Conservation (phyloP, 2,113 vertebrate genomes). For the Tragelaphus buxtoni region DNA sequence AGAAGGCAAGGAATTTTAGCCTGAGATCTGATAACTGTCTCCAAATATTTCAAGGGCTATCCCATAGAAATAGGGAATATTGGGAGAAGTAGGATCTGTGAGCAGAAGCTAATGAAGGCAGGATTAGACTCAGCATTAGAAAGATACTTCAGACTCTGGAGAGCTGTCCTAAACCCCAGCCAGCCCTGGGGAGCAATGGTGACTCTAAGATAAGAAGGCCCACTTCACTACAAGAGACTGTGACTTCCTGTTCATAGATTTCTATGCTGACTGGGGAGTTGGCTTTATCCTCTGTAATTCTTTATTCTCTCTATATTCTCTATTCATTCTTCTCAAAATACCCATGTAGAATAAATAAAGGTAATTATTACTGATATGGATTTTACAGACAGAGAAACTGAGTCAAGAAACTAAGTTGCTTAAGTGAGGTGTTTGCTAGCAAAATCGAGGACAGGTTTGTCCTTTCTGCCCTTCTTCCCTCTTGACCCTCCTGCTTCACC, state of each 20-base stretch:
- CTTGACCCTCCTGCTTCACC: background rate
- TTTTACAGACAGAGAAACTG: background rate
- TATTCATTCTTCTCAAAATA: conserved; percentile 13
- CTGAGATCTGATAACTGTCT: background rate
- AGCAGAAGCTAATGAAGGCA: background rate
- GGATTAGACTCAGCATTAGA: background rate
- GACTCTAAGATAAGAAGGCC: background rate
- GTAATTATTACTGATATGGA: background rate
- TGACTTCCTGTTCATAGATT: background rate
- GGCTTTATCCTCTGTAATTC: background rate
- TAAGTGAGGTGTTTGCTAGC: background rate
- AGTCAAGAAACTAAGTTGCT: background rate
- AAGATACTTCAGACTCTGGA: background rate
- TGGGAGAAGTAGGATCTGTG: background rate
- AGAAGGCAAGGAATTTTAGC: background rate
- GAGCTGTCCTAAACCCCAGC: background rate
- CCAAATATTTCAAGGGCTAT: background rate
- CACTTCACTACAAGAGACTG: background rate
- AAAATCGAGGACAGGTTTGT: background rate
- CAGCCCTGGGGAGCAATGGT: background rate
- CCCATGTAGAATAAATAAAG: background rate
- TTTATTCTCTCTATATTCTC: background rate
- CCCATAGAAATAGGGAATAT: background rate
- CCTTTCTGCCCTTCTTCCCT: background rate
- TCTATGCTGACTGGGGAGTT: background rate